These are phyloP conservation scores for Gadus chalcogrammus DNA, from an alignment of 2,113 vertebrate genomes.

Conservation along the genomic window DNA sequence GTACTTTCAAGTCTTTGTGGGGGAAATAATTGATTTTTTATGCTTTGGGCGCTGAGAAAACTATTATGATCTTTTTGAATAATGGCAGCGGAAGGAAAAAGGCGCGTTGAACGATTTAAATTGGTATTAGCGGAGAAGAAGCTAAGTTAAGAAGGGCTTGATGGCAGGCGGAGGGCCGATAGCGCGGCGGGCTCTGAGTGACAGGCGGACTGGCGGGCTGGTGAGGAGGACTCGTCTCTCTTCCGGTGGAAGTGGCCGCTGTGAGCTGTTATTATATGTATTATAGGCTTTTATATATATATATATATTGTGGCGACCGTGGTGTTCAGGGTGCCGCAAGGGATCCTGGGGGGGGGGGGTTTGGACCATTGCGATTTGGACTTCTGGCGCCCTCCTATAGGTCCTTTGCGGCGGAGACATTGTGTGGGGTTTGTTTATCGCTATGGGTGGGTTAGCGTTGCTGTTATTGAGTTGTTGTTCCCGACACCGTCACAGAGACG, in stretches of 20 bases:
- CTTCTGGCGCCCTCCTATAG: no score
- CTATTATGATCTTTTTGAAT: constrained; percentile 99
- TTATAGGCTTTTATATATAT: constrained; percentile 22
- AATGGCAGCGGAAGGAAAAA: constrained; percentile 95
- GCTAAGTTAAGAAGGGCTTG: constrained; percentile 69
- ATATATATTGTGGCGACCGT: no score
- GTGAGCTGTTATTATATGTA: constrained; percentile 44
- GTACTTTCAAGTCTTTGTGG: constrained; percentile 99
- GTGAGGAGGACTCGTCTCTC: constrained; percentile 95
- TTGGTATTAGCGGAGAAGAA: constrained; percentile 99
- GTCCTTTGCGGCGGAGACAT: no score
- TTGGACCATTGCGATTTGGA: no score
- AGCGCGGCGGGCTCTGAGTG: constrained; percentile 83
- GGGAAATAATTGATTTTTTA: constrained; percentile 99
- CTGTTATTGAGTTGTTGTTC: no score
- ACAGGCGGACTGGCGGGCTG: constrained; percentile 82
- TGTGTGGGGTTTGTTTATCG: no score
- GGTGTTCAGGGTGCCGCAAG: no score
- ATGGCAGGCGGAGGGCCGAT: constrained; percentile 82
- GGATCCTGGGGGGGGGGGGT: no score
- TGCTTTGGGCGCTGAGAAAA: constrained; percentile 99
- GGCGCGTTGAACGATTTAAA: constrained; percentile 99
- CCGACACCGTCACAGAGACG: no score
- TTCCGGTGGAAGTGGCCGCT: constrained; percentile 65
- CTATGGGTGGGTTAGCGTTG: no score